phyloP scores from a whole-genome alignment of 2,888 invertebrate species.

The Carterocephalus palaemon region DNA sequence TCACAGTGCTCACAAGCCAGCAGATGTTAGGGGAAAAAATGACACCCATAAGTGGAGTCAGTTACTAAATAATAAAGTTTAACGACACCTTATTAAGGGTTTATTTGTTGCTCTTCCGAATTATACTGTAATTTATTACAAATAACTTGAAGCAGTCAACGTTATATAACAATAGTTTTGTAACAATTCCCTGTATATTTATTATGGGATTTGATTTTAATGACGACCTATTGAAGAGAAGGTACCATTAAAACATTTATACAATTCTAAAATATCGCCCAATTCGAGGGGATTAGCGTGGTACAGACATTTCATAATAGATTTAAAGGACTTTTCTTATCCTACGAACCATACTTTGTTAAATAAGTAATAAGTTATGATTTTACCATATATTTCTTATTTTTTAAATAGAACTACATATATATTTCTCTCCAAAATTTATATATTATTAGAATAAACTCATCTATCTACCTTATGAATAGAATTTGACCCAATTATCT shows the following conservation, averaged over 20 bases:
- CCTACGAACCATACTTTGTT: slow-evolving; percentile 2
- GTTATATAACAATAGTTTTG: slow-evolving; percentile 46
- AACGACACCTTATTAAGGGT: slow-evolving; percentile 70
- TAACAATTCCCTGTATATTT: slow-evolving; percentile 46
- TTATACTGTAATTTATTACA: slow-evolving; percentile 76
- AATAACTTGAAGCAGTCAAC: slow-evolving; percentile 58
- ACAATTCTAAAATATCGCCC: slow-evolving; percentile 18
- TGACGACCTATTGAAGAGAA: slow-evolving; percentile 44
- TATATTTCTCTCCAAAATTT: too few relatives aligned
- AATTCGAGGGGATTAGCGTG: slow-evolving; percentile 18
- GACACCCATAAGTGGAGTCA: slow-evolving; percentile 65
- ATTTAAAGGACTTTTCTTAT: slow-evolving; percentile 7
- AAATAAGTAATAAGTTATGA: slow-evolving; percentile 23
- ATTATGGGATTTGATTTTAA: slow-evolving; percentile 69
- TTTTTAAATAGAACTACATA: slow-evolving; percentile 25
- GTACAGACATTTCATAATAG: slow-evolving; percentile 23
- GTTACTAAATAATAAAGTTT: slow-evolving; percentile 45
- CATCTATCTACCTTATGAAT: too few relatives aligned
- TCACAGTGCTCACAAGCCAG: slow-evolving; percentile 42
- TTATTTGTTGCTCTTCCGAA: slow-evolving; percentile 70
- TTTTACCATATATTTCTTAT: slow-evolving; percentile 13
- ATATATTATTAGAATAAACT: too few relatives aligned
- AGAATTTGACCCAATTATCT: too few relatives aligned
- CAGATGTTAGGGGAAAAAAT: slow-evolving; percentile 65
- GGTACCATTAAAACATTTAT: slow-evolving; percentile 16